Percentiles rank a stretch among this genome's conserved stretches.
Evolutionary conservation across 35 echinoderm and acorn worm species (phyloP).

Genomic region (Apostichopus parvimensis): DNA sequence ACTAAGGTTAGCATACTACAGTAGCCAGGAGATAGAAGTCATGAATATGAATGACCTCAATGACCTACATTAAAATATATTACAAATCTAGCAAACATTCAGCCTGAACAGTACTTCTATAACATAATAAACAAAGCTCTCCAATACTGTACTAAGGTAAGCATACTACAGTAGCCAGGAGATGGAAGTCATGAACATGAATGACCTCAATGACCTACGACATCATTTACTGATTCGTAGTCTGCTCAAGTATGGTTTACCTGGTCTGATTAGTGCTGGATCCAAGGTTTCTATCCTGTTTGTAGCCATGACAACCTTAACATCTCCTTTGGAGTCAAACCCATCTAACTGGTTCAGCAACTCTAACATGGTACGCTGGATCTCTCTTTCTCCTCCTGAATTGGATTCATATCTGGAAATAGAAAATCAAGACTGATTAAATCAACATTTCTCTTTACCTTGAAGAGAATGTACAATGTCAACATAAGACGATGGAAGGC

Average conservation of each 20-base stretch:
- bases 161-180: too few relatives aligned
- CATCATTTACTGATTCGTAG: background rate
- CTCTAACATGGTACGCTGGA: conserved; percentile 94
- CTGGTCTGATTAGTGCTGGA: conserved; percentile 98
- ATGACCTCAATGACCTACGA: background rate
- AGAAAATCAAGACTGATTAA: too few relatives aligned
- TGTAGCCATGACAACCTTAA: conserved; percentile 99
- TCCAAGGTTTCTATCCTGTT: conserved; percentile 98
- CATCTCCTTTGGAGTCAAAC: conserved; percentile 95
- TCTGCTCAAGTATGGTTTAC: conserved; percentile 37
- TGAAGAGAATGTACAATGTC: too few relatives aligned
- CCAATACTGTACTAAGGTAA: too few relatives aligned
- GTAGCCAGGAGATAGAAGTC: too few relatives aligned
- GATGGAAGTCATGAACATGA: background rate
- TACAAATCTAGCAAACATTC: too few relatives aligned
- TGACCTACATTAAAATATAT: background rate
- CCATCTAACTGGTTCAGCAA: conserved; percentile 96
- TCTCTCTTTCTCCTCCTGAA: conserved; percentile 96
- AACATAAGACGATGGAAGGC: too few relatives aligned
- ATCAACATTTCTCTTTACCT: too few relatives aligned
- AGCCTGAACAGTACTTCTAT: too few relatives aligned
- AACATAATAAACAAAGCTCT: background rate
- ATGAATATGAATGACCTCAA: background rate
- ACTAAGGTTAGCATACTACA: too few relatives aligned
- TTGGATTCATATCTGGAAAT: conserved; percentile 91